Conservation (phyloP, 2,888 invertebrate genomes). For the Junonia oenone region DNA sequence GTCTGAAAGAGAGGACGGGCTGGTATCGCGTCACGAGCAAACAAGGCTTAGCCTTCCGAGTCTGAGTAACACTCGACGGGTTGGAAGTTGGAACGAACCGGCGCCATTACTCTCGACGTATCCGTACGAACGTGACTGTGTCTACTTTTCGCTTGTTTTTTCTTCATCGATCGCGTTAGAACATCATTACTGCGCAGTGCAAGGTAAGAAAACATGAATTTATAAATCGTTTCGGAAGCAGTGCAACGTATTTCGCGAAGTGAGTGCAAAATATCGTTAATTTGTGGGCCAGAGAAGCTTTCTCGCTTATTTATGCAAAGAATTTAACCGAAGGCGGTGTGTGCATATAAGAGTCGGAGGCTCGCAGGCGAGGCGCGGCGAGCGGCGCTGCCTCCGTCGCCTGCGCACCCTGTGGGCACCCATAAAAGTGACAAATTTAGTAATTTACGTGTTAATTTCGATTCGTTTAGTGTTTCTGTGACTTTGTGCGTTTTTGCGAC, state of each 20-base stretch:
- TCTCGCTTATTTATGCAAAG: slow-evolving; percentile 76
- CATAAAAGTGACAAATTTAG: slow-evolving; percentile 56
- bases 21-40: slow-evolving; percentile 65
- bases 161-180: slow-evolving; percentile 67
- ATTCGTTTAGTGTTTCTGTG: slow-evolving; percentile 52
- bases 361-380: slow-evolving; percentile 57
- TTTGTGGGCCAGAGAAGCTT: slow-evolving; percentile 56
- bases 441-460: slow-evolving; percentile 47
- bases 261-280: slow-evolving; percentile 47
- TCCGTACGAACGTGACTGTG: slow-evolving; percentile 74
- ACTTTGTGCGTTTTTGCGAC: slow-evolving; percentile 53
- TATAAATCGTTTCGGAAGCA: slow-evolving; percentile 60
- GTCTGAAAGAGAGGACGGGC: slow-evolving; percentile 44
- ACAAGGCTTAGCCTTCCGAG: slow-evolving; percentile 74
- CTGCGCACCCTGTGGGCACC: slow-evolving; percentile 54
- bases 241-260: slow-evolving; percentile 55
- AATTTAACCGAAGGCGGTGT: slow-evolving; percentile 74
- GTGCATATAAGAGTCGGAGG: slow-evolving; percentile 65
- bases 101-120: slow-evolving; percentile 75
- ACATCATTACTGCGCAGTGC: slow-evolving; percentile 75
- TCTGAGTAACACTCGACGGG: slow-evolving; percentile 63
- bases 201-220: slow-evolving; percentile 70
- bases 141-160: slow-evolving; percentile 66
- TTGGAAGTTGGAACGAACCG: slow-evolving; percentile 52
- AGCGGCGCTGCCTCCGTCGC: slow-evolving; percentile 66